Evolutionary conservation across 2,113 vertebrate species (phyloP).

Genomic region (Parotia lawesii): DNA sequence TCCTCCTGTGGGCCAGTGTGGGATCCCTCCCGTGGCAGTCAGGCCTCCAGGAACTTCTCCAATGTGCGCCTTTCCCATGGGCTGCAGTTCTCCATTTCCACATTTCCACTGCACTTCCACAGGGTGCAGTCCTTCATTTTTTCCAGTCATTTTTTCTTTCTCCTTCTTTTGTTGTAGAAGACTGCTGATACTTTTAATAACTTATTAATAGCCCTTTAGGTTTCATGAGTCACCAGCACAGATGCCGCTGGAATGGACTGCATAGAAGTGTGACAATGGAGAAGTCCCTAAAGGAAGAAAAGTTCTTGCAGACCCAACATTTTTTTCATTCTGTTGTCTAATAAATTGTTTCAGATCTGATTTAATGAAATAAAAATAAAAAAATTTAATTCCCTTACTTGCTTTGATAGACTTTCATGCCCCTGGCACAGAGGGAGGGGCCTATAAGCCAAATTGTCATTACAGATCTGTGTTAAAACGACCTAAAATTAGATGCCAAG

Average conservation of each 20-base stretch:
- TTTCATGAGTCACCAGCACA: neutral
- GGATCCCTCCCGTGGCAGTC: neutral
- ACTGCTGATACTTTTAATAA: neutral
- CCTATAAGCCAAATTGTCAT: neutral
- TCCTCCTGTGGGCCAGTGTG: neutral
- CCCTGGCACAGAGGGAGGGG: neutral
- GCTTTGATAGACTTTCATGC: neutral
- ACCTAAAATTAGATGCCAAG: neutral
- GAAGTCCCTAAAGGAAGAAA: neutral
- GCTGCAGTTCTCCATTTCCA: neutral
- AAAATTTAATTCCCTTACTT: neutral
- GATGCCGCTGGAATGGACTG: neutral
- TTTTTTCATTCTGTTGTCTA: neutral
- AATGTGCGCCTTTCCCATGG: fast-evolving
- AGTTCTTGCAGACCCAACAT: neutral
- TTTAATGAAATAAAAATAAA: neutral
- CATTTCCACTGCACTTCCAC: neutral
- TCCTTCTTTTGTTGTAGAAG: neutral
- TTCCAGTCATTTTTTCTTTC: neutral
- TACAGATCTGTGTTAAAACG: neutral
- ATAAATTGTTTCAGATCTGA: neutral
- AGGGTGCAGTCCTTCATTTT: neutral
- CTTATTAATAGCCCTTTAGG: neutral
- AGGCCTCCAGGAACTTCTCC: neutral
- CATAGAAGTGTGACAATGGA: neutral